Conservation (phyloP, 2,888 invertebrate genomes). For the Sphecodes monilicornis region DNA sequence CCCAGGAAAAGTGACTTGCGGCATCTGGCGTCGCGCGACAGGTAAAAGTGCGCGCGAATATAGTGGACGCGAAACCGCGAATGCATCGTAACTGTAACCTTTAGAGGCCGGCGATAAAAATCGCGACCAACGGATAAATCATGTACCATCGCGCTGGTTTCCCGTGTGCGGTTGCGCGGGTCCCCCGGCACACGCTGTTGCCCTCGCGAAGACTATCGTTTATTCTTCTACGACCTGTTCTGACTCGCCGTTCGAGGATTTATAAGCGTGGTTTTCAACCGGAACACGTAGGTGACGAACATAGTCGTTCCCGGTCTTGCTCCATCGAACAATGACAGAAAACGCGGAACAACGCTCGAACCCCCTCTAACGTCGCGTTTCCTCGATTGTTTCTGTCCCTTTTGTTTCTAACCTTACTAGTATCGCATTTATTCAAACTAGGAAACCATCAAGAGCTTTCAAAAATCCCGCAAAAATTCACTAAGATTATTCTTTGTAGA, state of each 20-base stretch:
- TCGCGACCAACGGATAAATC: constrained; percentile 74
- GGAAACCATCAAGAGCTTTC: too few species aligned
- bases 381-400: background rate
- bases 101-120: constrained; percentile 70
- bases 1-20: background rate
- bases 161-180: constrained; percentile 64
- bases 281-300: constrained; percentile 11
- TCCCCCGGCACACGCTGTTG: background rate
- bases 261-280: constrained; percentile 9
- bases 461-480: background rate
- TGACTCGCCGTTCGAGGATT: background rate
- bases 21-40: background rate
- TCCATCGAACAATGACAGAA: background rate
- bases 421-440: background rate
- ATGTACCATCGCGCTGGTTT: constrained; percentile 64
- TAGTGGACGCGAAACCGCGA: constrained; percentile 14
- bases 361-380: background rate
- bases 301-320: background rate
- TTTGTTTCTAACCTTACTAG: background rate
- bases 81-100: constrained; percentile 44
- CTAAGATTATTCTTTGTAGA: too few species aligned
- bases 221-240: background rate
- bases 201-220: constrained; percentile 40
- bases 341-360: background rate
- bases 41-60: background rate